Base-by-base conservation (phyloP, 2,113 vertebrate genomes). In the Parus major region DNA sequence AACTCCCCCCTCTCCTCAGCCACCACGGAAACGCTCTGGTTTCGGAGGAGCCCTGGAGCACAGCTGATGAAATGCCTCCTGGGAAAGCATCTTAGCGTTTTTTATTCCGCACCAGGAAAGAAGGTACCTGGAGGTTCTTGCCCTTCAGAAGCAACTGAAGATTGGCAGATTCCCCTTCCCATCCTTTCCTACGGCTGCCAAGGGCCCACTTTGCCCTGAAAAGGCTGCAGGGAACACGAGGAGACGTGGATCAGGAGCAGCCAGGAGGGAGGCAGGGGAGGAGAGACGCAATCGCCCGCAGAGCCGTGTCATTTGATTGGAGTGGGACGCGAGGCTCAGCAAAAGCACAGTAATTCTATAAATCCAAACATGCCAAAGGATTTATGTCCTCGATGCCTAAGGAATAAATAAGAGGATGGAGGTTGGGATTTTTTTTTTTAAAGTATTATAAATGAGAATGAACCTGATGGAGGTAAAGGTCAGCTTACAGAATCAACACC, bases 311-410 rank as follows among this genome's bases (percentile, higher is more conserved):
- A 90, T 87, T 87, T 91, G 94, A 85, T 19, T 63, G 75, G 70
- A 82, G 87, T 29, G 76, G 65, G 69, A 82, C 7, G 3, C 3
- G 5, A 85, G 87, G 75, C 94, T 94, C 87, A 92, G 91, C 82
- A 86, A 88, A 86, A 92, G 65, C 65, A 6, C 42, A n/a, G 76
- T 93, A 87, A 88, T 95, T 89, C 82, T 55, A 44, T 69, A 93
- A 92, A 95, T 86, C 93, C 89, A 75, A 83, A 90, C 76, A 69
- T 0, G 5, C 66, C 4, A 4, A 64, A 78, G 75, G 90, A 94
- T 95, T 97, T 87, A 93, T 1, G 2, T 71, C 78, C 86, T 55
- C 3, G 0, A 64, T 55, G 70, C 61, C 76, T 35, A 39, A 82
- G 79, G 76, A 88, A 96, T 78, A 94, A 93, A 49, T 85, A 88